Percentiles rank a stretch among this genome's conserved stretches.
phyloP scores from a whole-genome alignment of 2,113 vertebrate genomes.

The Sinocyclocheilus maitianheensis region DNA sequence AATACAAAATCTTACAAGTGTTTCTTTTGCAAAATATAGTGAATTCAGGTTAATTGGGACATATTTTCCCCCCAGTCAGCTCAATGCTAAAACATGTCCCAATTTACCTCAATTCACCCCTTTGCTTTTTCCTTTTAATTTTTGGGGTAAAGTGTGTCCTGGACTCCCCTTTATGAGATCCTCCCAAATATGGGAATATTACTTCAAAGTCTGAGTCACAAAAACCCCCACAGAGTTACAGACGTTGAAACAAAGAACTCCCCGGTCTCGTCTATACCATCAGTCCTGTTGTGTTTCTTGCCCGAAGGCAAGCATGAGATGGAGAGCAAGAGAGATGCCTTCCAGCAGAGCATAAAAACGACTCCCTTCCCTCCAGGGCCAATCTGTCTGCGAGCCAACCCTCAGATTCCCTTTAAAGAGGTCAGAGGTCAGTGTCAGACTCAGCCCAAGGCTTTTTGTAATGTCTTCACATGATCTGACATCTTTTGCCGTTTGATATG shows the following conservation, averaged over 20 bases:
- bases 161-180: no score
- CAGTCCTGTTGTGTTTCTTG: slow-evolving; percentile 18
- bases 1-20: no score
- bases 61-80: no score
- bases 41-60: no score
- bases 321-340: background rate
- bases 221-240: background rate
- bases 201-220: no score
- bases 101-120: no score
- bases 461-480: slow-evolving; percentile 26
- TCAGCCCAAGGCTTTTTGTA: background rate
- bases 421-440: slow-evolving; percentile 11
- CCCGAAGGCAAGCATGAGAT: slow-evolving; percentile 12
- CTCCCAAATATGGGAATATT: no score
- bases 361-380: slow-evolving; percentile 5
- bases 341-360: slow-evolving; percentile 21
- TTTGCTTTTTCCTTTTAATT: no score
- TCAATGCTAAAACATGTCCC: no score
- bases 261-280: background rate
- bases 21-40: no score
- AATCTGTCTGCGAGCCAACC: background rate
- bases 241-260: background rate
- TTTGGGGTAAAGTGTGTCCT: no score
- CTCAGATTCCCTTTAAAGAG: slow-evolving; percentile 25
- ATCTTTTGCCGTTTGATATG: slow-evolving; percentile 10